phyloP scores from a whole-genome alignment of 2,113 vertebrate species.

The Triplophysa rosa region DNA sequence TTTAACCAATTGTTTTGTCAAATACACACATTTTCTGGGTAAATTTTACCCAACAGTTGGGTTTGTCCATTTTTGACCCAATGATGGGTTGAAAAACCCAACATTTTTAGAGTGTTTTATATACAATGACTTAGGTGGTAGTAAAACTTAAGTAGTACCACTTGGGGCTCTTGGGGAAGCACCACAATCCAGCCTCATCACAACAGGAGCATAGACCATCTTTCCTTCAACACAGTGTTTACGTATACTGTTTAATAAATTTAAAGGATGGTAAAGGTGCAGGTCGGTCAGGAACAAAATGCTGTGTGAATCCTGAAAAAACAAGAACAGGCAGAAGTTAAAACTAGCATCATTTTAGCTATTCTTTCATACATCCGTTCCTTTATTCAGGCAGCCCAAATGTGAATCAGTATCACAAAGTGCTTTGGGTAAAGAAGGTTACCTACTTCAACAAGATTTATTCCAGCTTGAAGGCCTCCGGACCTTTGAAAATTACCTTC shows the following conservation, averaged over 20 bases:
- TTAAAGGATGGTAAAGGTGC: constrained; percentile 81
- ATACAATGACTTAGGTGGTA: too few species aligned
- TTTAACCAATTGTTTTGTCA: too few species aligned
- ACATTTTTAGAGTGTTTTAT: too few species aligned
- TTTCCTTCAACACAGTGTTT: constrained; percentile 83
- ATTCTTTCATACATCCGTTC: neutral
- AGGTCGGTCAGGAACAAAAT: constrained; percentile 85
- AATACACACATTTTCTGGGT: too few species aligned
- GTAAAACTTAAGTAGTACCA: constrained; percentile 4
- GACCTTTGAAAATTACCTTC: constrained; percentile 82
- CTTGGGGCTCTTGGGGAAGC: constrained; percentile 72
- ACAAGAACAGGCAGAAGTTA: neutral
- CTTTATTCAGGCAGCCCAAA: neutral
- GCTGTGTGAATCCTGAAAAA: constrained; percentile 79
- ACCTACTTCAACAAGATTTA: constrained; percentile 77
- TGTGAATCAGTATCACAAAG: neutral
- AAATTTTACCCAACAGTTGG: too few species aligned
- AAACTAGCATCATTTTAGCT: neutral
- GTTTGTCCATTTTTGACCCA: too few species aligned
- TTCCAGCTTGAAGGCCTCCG: constrained; percentile 81
- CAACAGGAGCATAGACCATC: constrained; percentile 82
- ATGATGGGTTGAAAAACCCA: too few species aligned
- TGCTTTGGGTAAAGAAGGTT: neutral
- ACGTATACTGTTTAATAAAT: constrained; percentile 75
- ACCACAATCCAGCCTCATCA: constrained; percentile 80